Evolutionary conservation across 2,888 invertebrate species (phyloP).

Genomic region (Achlya flavicornis): DNA sequence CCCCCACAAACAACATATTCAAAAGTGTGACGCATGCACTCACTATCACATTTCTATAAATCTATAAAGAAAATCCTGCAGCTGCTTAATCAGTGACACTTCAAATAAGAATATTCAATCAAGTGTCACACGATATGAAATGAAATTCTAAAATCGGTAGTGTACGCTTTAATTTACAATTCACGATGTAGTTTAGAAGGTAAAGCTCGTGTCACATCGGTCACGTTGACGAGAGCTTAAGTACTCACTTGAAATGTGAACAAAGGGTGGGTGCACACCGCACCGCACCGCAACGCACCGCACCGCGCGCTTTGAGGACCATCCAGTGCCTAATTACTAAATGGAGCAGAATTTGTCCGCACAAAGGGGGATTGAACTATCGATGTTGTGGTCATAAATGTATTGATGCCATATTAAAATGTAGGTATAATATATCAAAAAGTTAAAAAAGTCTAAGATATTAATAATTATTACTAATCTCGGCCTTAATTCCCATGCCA

Average conservation of each 20-base stretch:
- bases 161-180: not conserved
- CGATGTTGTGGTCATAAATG: not conserved
- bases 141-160: not conserved
- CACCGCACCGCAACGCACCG: conserved; percentile 1
- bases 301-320: conserved; percentile 18
- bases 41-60: too few relatives aligned
- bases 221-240: not conserved
- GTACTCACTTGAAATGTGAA: conserved; percentile 1
- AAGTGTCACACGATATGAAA: not conserved
- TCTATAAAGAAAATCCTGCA: not conserved
- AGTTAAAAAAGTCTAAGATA: too few relatives aligned
- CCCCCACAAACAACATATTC: too few relatives aligned
- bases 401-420: too few relatives aligned
- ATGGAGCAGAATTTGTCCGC: conserved; percentile 24
- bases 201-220: not conserved
- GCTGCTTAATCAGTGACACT: not conserved
- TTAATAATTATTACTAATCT: too few relatives aligned
- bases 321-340: conserved; percentile 32
- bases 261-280: conserved; percentile 21
- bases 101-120: not conserved
- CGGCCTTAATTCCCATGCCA: too few relatives aligned
- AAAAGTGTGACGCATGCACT: not conserved
- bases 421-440: too few relatives aligned
- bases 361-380: not conserved
- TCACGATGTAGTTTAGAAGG: not conserved